phyloP scores from a whole-genome alignment of 2,888 invertebrate species.

The Leptopterna dolabrata region DNA sequence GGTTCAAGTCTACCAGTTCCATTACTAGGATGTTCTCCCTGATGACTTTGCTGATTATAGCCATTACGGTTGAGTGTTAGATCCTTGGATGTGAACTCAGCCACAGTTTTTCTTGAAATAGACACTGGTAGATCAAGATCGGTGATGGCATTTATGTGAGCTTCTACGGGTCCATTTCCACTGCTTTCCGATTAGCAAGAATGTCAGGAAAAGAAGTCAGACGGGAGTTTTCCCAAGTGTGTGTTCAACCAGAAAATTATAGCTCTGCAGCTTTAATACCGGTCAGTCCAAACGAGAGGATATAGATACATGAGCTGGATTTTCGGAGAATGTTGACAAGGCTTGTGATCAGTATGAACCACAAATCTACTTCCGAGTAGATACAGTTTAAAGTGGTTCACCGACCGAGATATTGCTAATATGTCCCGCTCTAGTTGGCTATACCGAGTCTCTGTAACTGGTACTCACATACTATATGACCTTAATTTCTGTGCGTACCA shows the following conservation, averaged over 20 bases:
- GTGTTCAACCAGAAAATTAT: not conserved
- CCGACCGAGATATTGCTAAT: not conserved
- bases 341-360: constrained; percentile 15
- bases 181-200: too few relatives aligned
- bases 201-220: not conserved
- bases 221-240: constrained; percentile 24
- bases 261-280: constrained; percentile 1
- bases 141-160: too few relatives aligned
- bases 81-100: too few relatives aligned
- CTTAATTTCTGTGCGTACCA: not conserved
- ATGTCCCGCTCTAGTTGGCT: not conserved
- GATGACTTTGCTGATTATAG: too few relatives aligned
- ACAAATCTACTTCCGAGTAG: too few relatives aligned
- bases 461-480: not conserved
- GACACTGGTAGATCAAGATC: too few relatives aligned
- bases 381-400: too few relatives aligned
- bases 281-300: not conserved
- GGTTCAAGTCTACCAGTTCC: too few relatives aligned
- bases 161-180: too few relatives aligned
- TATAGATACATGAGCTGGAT: not conserved
- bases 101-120: too few relatives aligned
- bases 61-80: too few relatives aligned
- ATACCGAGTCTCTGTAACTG: not conserved
- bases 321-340: not conserved
- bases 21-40: too few relatives aligned